phyloP scores from a whole-genome alignment of 2,888 invertebrate genomes.

The Cephus pygmeus region DNA sequence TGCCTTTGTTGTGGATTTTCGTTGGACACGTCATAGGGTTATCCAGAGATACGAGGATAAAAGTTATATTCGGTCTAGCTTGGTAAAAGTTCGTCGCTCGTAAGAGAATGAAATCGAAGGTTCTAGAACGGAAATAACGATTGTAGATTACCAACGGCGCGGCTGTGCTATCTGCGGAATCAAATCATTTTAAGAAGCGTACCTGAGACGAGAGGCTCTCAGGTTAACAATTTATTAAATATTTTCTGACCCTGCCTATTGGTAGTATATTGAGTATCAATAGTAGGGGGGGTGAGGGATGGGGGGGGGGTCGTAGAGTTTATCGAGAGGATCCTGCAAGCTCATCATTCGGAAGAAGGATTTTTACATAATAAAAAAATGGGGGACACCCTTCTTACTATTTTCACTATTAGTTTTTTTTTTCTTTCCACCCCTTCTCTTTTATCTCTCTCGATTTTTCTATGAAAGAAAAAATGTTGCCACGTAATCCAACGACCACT shows the following conservation, averaged over 20 bases:
- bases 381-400: conserved; percentile 13
- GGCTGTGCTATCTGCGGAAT: conserved; percentile 48
- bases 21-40: not conserved
- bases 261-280: conserved; percentile 18
- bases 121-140: conserved; percentile 52
- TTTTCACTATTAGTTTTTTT: not conserved
- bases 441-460: not conserved
- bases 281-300: not conserved
- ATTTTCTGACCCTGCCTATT: conserved; percentile 27
- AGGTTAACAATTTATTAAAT: conserved; percentile 45
- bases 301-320: not conserved
- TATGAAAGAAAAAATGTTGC: conserved; percentile 15
- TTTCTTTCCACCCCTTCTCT: not conserved
- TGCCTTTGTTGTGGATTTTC: not conserved
- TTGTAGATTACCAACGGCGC: conserved; percentile 45
- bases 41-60: not conserved
- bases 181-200: conserved; percentile 54
- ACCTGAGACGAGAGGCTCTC: conserved; percentile 40
- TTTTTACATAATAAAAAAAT: conserved; percentile 14
- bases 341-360: not conserved
- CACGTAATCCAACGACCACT: conserved; percentile 14
- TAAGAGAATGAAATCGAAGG: conserved; percentile 34
- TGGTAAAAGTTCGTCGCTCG: conserved; percentile 15
- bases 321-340: conserved; percentile 7
- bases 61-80: not conserved